Evolutionary conservation across 2,888 invertebrate species (phyloP), one percentile per base, ranked within the genome.

Genomic region (Heliconius cydno): DNA sequence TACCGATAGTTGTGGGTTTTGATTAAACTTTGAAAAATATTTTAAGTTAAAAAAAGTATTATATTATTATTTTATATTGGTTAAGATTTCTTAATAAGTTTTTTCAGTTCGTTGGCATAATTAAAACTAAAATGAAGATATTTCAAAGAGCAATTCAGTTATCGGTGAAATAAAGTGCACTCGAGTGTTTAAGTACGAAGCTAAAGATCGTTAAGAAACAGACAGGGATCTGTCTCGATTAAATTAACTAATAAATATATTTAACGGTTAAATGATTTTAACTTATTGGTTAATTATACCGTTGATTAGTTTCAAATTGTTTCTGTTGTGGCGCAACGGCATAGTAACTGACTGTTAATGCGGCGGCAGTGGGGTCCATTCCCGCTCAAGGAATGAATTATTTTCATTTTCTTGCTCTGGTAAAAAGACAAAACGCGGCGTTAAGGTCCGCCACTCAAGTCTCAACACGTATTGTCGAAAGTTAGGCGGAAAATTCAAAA

Each of bases 201-300:
- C 30, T 52, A 57, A 52, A 72, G 72, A 72, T 57, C 46, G 30
- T 72, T 19, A 28, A 72, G 52, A 72, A 30, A 57, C 72, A 72
- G 22, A 52, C 22, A 22, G 52, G 52, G n/a, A 28, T 72, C 72
- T 72, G 52, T 72, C 15, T n/a, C 30, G 28, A 30, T 72, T 72
- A 12, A 72, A 72, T 52, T 72, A 72, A 52, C 52, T 30, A 52
- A 19, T 46, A 70, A 74, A 75, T 65, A 38, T 41, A 75, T 65
- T 65, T 28, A 2, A 65, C 28, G 22, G 25, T 38, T 25, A 12
- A 25, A 38, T n/a, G 30, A 52, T 65, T 34, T 46, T 63, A n/a
- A 52, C 46, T 79, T 63, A 25, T 74, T 70, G 38, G 41, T 19
- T 67, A 10, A 67, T 67, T 67, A 67, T 38, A n/a, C 1, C 10